These are phyloP conservation scores for Panopea generosa DNA, from an alignment of 2,888 invertebrate genomes.

Conservation along the genomic window DNA sequence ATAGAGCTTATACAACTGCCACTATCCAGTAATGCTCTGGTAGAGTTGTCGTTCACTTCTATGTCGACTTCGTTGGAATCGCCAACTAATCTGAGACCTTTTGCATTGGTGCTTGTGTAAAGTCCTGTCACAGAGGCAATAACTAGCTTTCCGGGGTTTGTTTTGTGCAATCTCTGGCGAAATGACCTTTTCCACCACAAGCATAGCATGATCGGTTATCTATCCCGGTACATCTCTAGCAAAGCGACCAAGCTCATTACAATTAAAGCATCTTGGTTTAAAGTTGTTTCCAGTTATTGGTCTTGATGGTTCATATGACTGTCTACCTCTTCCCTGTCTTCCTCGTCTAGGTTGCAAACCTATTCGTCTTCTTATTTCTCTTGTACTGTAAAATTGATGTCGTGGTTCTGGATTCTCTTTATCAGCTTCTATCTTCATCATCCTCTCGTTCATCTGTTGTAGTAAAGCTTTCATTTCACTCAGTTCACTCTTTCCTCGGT, in stretches of 20 bases:
- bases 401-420: not conserved
- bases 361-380: not conserved
- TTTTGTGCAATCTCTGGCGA: no score
- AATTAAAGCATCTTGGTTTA: conserved; percentile 7
- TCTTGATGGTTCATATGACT: not conserved
- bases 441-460: not conserved
- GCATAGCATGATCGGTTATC: no score
- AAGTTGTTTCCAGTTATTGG: not conserved
- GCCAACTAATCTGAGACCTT: conserved; percentile 15
- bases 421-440: not conserved
- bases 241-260: not conserved
- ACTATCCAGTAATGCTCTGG: conserved; percentile 15
- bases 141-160: no score
- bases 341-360: not conserved
- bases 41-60: not conserved
- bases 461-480: not conserved
- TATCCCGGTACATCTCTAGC: conserved; percentile 7
- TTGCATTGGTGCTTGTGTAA: not conserved
- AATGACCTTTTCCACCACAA: no score
- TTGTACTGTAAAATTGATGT: not conserved
- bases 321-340: not conserved
- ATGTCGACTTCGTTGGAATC: conserved; percentile 11
- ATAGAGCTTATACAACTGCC: conserved; percentile 9
- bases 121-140: conserved; percentile 13
- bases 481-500: not conserved